Percentiles rank a stretch among this genome's conserved stretches.
Evolutionary conservation across 2,888 invertebrate genomes (phyloP).

Genomic region (Cheilosia pagana): DNA sequence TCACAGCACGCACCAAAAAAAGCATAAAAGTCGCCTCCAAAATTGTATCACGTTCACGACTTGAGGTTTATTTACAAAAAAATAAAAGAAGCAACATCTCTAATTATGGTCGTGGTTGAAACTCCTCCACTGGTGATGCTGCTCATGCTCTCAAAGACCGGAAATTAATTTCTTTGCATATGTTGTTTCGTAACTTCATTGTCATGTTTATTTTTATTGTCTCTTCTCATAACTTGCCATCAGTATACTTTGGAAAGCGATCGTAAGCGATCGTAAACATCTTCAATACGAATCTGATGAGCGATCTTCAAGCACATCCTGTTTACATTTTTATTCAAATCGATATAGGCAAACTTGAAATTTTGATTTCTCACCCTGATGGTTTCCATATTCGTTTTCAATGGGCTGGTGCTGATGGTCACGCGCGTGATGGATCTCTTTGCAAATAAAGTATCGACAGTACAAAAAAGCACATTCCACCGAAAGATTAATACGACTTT

Average conservation of each 20-base stretch:
- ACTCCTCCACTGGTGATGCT: neutral
- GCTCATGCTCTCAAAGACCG: neutral
- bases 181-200: neutral
- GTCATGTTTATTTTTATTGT: constrained; percentile 38
- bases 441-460: constrained; percentile 10
- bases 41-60: neutral
- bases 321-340: constrained; percentile 60
- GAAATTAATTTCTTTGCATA: constrained; percentile 30
- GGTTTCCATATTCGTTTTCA: constrained; percentile 21
- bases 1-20: constrained; percentile 27
- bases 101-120: constrained; percentile 36
- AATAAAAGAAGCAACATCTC: constrained; percentile 4
- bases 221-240: constrained; percentile 19
- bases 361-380: constrained; percentile 10
- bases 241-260: constrained; percentile 48
- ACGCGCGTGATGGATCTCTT: constrained; percentile 19
- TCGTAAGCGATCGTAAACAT: constrained; percentile 61
- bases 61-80: constrained; percentile 7
- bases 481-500: constrained; percentile 39
- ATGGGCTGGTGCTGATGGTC: constrained; percentile 17
- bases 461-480: constrained; percentile 1
- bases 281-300: constrained; percentile 25
- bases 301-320: constrained; percentile 53
- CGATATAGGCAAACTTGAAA: constrained; percentile 55
- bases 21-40: neutral